These are phyloP conservation scores for Acanthosepion lycidas DNA, from an alignment of 2,888 invertebrate genomes.

Conservation along the genomic window DNA sequence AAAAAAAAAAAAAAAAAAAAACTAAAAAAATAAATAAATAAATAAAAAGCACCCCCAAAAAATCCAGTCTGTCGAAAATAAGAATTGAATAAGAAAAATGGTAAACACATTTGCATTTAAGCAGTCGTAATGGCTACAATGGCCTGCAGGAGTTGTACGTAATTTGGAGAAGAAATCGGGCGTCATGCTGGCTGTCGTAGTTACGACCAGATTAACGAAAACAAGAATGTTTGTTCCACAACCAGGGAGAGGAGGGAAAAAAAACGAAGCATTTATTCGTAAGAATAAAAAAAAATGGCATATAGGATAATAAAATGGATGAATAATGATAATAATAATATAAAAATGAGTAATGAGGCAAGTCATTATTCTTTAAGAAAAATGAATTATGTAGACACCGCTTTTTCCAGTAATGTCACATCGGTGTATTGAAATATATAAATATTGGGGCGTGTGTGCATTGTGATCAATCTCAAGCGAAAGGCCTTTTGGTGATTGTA, in stretches of 20 bases:
- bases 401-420: background rate
- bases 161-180: background rate
- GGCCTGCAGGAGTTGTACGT: slow-evolving; percentile 33
- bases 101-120: slow-evolving; percentile 33
- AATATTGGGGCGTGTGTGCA: slow-evolving; percentile 2
- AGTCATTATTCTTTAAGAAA: slow-evolving; percentile 16
- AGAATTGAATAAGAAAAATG: slow-evolving; percentile 33
- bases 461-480: background rate
- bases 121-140: slow-evolving; percentile 18
- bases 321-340: background rate
- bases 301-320: background rate
- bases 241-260: background rate
- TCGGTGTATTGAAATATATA: slow-evolving; percentile 33
- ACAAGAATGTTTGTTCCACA: slow-evolving; percentile 20
- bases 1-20: background rate
- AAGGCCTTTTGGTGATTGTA: background rate
- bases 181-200: slow-evolving; percentile 33
- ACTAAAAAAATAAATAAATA: background rate
- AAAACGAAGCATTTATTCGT: background rate
- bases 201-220: slow-evolving; percentile 4
- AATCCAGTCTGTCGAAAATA: background rate
- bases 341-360: slow-evolving; percentile 8
- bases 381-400: slow-evolving; percentile 17
- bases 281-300: background rate
- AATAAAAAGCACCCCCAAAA: background rate